Percentiles rank a stretch among this genome's conserved stretches.
phyloP scores from a whole-genome alignment of 2,113 vertebrate species.

The Struthio camelus region DNA sequence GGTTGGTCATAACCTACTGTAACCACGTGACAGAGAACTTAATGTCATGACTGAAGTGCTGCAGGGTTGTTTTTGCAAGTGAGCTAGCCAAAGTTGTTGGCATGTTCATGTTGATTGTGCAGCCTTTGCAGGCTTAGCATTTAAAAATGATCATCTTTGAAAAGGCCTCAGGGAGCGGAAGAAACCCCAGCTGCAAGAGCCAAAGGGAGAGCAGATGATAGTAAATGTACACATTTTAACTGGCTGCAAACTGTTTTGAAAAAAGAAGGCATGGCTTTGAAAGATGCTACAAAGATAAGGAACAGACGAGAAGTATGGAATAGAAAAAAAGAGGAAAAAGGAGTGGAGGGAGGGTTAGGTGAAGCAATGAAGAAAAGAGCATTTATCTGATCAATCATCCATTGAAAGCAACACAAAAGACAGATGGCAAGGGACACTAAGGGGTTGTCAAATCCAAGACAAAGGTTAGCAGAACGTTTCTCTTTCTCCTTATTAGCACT shows the following conservation, averaged over 20 bases:
- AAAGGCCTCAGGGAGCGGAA: not conserved
- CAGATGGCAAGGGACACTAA: not conserved
- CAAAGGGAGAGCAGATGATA: not conserved
- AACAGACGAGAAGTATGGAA: not conserved
- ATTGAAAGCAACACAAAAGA: not conserved
- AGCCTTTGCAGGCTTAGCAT: not conserved
- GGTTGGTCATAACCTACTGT: not conserved
- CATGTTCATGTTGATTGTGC: not conserved
- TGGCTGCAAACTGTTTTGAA: not conserved
- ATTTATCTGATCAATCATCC: not conserved
- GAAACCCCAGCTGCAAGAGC: not conserved
- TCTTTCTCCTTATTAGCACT: not conserved
- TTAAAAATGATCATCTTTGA: not conserved
- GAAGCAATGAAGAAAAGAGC: not conserved
- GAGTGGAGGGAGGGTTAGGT: not conserved
- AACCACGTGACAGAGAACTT: not conserved
- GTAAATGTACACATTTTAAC: not conserved
- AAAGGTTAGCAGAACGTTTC: not conserved
- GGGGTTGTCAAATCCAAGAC: not conserved
- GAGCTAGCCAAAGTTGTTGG: not conserved
- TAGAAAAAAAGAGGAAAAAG: not conserved
- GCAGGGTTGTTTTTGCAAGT: not conserved
- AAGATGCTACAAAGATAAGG: not conserved
- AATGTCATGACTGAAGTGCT: accelerated
- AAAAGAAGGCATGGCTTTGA: not conserved